Evolutionary conservation across 2,113 vertebrate species (phyloP).

Genomic region (Salvator merianae): DNA sequence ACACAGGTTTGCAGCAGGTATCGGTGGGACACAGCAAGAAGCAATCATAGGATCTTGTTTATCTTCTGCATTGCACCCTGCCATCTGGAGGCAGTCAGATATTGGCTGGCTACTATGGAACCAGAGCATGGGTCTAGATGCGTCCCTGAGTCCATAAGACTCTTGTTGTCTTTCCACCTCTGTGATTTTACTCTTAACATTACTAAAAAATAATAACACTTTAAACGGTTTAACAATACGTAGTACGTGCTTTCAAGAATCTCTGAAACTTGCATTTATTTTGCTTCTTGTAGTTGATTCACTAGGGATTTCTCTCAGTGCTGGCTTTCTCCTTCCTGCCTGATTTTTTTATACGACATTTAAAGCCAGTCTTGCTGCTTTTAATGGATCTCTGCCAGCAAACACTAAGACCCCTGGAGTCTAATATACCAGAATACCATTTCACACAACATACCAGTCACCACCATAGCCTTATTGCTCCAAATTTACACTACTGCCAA

Average conservation of each 20-base stretch:
- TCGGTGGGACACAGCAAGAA: too few relatives aligned
- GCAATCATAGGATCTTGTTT: too few relatives aligned
- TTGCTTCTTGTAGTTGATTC: neutral
- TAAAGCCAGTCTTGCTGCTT: neutral
- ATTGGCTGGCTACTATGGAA: too few relatives aligned
- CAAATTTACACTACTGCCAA: slow-evolving; percentile 1
- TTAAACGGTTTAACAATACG: neutral
- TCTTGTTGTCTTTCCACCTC: neutral
- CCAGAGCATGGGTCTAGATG: too few relatives aligned
- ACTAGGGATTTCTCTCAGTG: neutral
- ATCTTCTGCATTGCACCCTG: too few relatives aligned
- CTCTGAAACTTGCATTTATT: neutral
- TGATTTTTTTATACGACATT: neutral
- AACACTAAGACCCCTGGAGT: neutral
- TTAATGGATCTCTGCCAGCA: neutral
- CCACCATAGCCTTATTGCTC: neutral
- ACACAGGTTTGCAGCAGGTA: too few relatives aligned
- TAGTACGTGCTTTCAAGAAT: neutral
- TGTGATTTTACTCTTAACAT: neutral
- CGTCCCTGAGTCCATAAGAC: too few relatives aligned
- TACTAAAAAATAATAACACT: neutral
- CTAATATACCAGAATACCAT: neutral
- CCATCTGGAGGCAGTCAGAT: too few relatives aligned
- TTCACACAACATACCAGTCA: neutral
- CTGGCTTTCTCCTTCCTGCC: neutral